Conservation (phyloP, 2,113 vertebrate genomes). For the Hydrochoerus hydrochaeris region DNA sequence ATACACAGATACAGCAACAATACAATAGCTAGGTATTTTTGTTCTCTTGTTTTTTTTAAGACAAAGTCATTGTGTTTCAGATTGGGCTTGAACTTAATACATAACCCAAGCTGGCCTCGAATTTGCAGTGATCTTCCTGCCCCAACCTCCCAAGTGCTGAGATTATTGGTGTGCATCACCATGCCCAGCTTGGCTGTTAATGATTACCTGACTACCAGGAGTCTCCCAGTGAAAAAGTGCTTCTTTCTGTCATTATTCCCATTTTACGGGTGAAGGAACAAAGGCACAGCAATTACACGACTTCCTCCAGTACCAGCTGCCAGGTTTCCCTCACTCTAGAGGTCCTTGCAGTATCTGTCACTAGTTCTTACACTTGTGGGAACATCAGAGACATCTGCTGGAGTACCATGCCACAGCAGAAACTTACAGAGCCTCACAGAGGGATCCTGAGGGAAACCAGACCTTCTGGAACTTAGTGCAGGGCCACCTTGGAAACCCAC, state of each 20-base stretch:
- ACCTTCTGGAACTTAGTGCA: slow-evolving; percentile 88
- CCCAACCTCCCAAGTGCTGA: no score
- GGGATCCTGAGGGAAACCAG: slow-evolving; percentile 85
- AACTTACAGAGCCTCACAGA: slow-evolving; percentile 89
- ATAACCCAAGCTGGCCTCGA: no score
- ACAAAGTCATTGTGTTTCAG: no score
- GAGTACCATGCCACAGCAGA: slow-evolving; percentile 86
- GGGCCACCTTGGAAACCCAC: slow-evolving; percentile 68
- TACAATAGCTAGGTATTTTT: no score
- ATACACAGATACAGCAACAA: neutral
- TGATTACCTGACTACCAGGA: neutral
- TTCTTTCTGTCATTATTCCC: neutral
- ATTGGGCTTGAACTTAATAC: no score
- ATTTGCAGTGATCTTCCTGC: no score
- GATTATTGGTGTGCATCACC: no score
- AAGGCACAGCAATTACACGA: neutral
- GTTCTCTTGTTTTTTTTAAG: no score
- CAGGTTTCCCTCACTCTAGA: neutral
- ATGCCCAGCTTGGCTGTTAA: neutral
- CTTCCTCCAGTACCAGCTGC: neutral
- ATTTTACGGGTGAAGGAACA: neutral
- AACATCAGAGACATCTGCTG: neutral
- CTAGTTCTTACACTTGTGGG: neutral
- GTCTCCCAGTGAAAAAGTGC: neutral
- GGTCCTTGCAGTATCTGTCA: neutral